phyloP scores from a whole-genome alignment of 2,797 vertebrate species.

The Acropternis orthonyx region DNA sequence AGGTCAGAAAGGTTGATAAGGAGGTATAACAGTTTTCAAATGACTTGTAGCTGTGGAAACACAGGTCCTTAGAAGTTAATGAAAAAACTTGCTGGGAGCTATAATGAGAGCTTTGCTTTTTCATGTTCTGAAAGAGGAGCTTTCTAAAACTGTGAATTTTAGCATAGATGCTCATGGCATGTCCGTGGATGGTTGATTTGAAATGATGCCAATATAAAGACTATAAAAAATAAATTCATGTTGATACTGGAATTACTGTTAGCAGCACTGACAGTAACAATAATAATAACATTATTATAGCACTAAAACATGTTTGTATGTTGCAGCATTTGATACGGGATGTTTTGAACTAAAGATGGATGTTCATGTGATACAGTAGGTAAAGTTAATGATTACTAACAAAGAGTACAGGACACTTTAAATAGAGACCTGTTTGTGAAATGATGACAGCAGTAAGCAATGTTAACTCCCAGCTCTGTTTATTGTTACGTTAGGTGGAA shows the following conservation, averaged over 20 bases:
- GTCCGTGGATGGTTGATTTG: background rate
- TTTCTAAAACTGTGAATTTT: background rate
- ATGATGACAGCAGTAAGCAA: background rate
- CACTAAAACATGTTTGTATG: background rate
- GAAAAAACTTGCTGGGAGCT: background rate
- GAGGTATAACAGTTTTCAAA: background rate
- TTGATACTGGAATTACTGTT: background rate
- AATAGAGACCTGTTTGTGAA: background rate
- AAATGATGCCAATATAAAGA: background rate
- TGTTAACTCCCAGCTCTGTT: background rate
- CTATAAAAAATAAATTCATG: background rate
- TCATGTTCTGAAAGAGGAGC: background rate
- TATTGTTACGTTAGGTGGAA: background rate
- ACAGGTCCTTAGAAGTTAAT: background rate
- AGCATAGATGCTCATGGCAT: background rate
- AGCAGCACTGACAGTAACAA: background rate
- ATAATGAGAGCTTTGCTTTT: background rate
- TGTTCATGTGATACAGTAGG: background rate
- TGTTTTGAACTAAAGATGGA: background rate
- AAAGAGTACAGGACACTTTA: background rate
- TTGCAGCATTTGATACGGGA: background rate
- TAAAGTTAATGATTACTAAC: background rate
- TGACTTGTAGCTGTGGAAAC: background rate
- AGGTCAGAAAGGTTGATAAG: background rate
- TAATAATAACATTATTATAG: background rate